Conservation (phyloP, 2,113 vertebrate genomes). For the Colaptes auratus region DNA sequence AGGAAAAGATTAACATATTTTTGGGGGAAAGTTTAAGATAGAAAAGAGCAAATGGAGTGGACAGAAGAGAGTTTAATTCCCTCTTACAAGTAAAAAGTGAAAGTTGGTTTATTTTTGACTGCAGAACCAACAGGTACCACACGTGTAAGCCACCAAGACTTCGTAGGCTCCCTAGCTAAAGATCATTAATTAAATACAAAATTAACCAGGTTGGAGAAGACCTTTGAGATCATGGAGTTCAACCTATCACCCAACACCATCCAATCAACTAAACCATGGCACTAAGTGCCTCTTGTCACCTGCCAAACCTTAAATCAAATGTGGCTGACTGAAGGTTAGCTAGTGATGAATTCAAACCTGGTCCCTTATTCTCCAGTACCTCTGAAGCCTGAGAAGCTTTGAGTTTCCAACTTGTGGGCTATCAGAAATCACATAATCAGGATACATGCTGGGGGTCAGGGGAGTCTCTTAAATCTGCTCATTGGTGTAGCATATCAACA, state of each 20-base stretch:
- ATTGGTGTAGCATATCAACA: not conserved
- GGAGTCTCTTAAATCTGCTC: not conserved
- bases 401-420: not conserved
- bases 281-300: not conserved
- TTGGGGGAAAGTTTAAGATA: not conserved
- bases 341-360: not conserved
- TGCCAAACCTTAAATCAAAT: not conserved
- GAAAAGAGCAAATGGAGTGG: not conserved
- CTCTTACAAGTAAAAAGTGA: not conserved
- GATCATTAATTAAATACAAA: not conserved
- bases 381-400: not conserved
- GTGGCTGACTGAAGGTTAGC: not conserved
- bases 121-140: not conserved
- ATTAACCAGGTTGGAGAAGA: no score
- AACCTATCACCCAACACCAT: no score
- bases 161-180: not conserved
- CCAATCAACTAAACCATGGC: no score
- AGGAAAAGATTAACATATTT: not conserved
- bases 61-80: not conserved
- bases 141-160: not conserved
- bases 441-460: accelerated
- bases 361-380: not conserved
- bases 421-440: not conserved
- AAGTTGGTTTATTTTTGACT: not conserved
- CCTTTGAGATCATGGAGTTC: no score